Evolutionary conservation across 2,113 vertebrate species (phyloP), one percentile per base, ranked within the genome.

Genomic region (Spizaetus ornatus): DNA sequence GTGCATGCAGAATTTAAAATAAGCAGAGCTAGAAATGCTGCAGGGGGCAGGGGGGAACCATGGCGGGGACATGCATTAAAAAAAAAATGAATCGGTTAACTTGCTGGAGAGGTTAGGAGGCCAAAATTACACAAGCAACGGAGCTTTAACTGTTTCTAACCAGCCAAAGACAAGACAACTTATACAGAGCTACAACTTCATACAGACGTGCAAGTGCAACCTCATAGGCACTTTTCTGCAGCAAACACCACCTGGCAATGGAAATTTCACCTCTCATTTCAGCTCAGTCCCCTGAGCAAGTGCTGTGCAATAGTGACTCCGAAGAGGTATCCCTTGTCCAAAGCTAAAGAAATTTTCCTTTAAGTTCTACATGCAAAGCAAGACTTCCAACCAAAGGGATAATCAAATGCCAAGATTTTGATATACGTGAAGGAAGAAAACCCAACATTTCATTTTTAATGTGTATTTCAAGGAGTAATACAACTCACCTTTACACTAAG

Each of bases 1-100:
- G 6, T 23, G 18, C 13, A 38, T 8, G n/a, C 6, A 81, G 34
- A 71, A 74, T 65, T 76, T 43, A 40, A 83, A 59, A 58, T 4
- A 82, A 83, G 11, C 42, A 82, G 25, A 71, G 15, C 10, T 34
- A 80, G 50, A 94, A 76, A 80, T 36, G 23, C 31, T 38, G 42
- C 3, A 9, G 11, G 6, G 2, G 8, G 14, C 16, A 6, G 6
- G 2, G 5, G 8, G 26, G 17, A 56, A 56, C 9, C 2, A 38
- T 1, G 3, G 13, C 38, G 7, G 38, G 5, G 9, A 53, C 12
- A 65, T 5, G 23, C 4, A 52, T 27, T 16, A 6, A 53, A 27
- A 52, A 50, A 5, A 32, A 23, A 72, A 40, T 3, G 1, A 3
- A 53, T 13, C 2, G 0, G 7, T 47, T 59, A 62, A 76, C 27